Evolutionary conservation across 2,113 vertebrate species (phyloP).

Genomic region (Pollachius pollachius): DNA sequence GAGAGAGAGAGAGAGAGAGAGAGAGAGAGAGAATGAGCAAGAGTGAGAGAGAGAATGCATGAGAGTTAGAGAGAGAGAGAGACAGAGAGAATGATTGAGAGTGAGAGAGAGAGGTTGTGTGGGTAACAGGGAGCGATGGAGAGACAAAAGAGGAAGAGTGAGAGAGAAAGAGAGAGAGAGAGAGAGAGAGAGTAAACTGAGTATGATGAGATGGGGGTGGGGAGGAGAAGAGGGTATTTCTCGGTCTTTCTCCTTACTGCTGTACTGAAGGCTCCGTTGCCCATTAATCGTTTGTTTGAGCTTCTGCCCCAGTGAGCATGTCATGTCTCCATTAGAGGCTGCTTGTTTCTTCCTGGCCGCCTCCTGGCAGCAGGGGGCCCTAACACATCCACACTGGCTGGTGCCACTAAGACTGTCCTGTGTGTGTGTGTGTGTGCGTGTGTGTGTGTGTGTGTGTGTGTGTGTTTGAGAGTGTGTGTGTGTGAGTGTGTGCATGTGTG

Average conservation of each 20-base stretch:
- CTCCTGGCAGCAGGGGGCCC: slow-evolving; percentile 77
- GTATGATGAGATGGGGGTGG: not conserved
- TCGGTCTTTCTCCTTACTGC: slow-evolving; percentile 25
- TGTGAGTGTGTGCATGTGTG: slow-evolving; percentile 23
- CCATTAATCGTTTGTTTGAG: slow-evolving; percentile 82
- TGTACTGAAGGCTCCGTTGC: slow-evolving; percentile 70
- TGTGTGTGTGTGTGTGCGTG: slow-evolving; percentile 23
- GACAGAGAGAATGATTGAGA: slow-evolving; percentile 32
- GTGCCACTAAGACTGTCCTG: slow-evolving; percentile 79
- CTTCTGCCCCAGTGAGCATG: slow-evolving; percentile 76
- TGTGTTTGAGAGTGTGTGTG: slow-evolving; percentile 19
- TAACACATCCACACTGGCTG: slow-evolving; percentile 76
- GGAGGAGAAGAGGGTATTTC: slow-evolving; percentile 51
- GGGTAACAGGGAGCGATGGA: slow-evolving; percentile 10
- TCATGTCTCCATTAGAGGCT: slow-evolving; percentile 81
- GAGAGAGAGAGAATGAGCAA: not conserved
- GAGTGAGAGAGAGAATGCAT: slow-evolving; percentile 34
- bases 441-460: not conserved
- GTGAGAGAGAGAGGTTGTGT: not conserved
- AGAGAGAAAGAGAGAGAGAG: too few species aligned
- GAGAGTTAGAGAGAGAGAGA: slow-evolving; percentile 18
- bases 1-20: slow-evolving; percentile 32
- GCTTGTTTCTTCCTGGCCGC: slow-evolving; percentile 75
- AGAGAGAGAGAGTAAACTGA: not conserved
- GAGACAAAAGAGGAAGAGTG: not conserved